Evolutionary conservation across 2,888 invertebrate genomes (phyloP).

Genomic region (Coleophora flavipennella): DNA sequence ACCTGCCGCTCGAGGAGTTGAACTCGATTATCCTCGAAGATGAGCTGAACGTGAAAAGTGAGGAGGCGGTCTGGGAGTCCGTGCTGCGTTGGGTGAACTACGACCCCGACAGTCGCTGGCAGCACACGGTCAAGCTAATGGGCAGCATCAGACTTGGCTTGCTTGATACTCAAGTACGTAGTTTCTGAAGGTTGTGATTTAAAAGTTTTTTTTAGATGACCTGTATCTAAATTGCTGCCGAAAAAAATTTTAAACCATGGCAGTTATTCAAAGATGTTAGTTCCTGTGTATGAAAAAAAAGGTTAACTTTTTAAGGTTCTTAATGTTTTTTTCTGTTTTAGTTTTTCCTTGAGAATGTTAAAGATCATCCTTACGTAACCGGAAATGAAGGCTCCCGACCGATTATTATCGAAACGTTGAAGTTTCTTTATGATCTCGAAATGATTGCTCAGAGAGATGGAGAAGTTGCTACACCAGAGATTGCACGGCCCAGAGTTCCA

Average conservation of each 20-base stretch:
- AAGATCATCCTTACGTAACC: slow-evolving; percentile 88
- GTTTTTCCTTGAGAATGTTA: slow-evolving; percentile 92
- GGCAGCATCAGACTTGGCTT: slow-evolving; percentile 86
- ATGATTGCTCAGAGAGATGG: slow-evolving; percentile 85
- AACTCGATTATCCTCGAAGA: slow-evolving; percentile 85
- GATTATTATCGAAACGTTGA: slow-evolving; percentile 90
- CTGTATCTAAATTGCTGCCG: no score
- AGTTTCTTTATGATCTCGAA: slow-evolving; percentile 93
- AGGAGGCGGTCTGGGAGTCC: slow-evolving; percentile 90
- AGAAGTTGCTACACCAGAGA: slow-evolving; percentile 87
- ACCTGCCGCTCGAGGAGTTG: slow-evolving; percentile 81
- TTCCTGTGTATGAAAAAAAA: no score
- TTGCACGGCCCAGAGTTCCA: slow-evolving; percentile 87
- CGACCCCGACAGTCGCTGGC: slow-evolving; percentile 80
- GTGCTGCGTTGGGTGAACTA: slow-evolving; percentile 90
- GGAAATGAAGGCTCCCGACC: slow-evolving; percentile 88
- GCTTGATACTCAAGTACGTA: slow-evolving; percentile 80
- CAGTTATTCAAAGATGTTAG: no score
- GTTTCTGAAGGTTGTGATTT: not conserved
- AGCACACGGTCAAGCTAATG: slow-evolving; percentile 84
- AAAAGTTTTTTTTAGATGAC: not conserved
- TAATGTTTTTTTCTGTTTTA: slow-evolving; percentile 41
- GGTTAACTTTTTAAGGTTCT: no score
- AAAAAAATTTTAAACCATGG: no score
- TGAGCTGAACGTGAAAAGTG: slow-evolving; percentile 89